phyloP scores from a whole-genome alignment of 2,888 invertebrate species.

The Ormyrus nitidulus region DNA sequence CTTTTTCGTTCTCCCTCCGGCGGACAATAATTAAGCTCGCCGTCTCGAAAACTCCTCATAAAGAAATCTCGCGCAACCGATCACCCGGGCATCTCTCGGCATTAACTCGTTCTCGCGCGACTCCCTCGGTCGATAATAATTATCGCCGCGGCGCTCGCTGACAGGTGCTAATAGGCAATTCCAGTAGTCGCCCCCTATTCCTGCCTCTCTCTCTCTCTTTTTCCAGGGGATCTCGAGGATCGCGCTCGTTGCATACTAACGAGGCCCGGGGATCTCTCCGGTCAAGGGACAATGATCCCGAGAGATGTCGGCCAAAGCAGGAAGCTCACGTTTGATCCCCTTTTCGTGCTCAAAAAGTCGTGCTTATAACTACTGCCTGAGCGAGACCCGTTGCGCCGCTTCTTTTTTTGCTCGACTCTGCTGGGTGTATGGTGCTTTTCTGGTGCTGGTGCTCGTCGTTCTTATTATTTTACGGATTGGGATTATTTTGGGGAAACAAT shows the following conservation, averaged over 20 bases:
- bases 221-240: not conserved
- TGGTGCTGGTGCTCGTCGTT: no score
- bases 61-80: no score
- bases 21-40: no score
- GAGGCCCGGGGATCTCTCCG: constrained; percentile 16
- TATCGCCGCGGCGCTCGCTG: constrained; percentile 12
- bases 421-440: no score
- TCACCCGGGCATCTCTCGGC: no score
- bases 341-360: constrained; percentile 47
- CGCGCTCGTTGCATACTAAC: constrained; percentile 41
- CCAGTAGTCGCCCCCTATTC: not conserved
- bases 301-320: constrained; percentile 39
- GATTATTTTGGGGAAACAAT: no score
- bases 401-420: no score
- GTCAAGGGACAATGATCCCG: constrained; percentile 41
- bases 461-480: no score
- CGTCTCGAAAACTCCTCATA: no score
- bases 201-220: not conserved
- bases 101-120: not conserved
- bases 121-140: not conserved
- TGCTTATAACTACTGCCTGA: constrained; percentile 7
- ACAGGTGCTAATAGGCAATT: constrained; percentile 53
- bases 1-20: no score
- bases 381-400: no score
- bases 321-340: constrained; percentile 13